Evolutionary conservation across 2,888 invertebrate species (phyloP).

Genomic region (Oscheius onirici): DNA sequence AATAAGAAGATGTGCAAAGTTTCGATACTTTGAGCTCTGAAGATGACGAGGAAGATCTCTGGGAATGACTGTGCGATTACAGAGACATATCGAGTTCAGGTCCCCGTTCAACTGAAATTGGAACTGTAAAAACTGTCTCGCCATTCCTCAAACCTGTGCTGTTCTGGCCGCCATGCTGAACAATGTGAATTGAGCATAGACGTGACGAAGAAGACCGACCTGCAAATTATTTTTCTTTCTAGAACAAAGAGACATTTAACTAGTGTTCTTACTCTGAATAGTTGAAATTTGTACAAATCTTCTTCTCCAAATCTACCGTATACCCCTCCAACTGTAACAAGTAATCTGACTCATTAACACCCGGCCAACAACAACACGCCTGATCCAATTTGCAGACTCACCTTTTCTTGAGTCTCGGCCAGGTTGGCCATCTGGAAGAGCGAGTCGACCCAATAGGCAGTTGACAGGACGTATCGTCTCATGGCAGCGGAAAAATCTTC

Average conservation of each 20-base stretch:
- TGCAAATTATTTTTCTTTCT: background rate
- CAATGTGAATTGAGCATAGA: constrained; percentile 49
- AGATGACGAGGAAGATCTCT: constrained; percentile 62
- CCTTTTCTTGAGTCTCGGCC: constrained; percentile 57
- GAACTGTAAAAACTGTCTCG: background rate
- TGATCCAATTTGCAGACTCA: constrained; percentile 8
- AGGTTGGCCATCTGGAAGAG: constrained; percentile 59
- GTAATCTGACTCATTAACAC: background rate
- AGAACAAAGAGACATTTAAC: background rate
- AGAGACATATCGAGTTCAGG: constrained; percentile 51
- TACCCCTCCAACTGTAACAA: too few species aligned
- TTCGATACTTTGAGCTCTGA: constrained; percentile 64
- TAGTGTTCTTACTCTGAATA: background rate
- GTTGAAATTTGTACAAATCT: too few species aligned
- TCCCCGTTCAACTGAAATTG: constrained; percentile 5
- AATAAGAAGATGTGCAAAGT: too few species aligned
- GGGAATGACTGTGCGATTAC: constrained; percentile 60
- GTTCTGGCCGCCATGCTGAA: constrained; percentile 48
- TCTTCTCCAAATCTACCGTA: too few species aligned
- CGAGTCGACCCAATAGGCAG: constrained; percentile 68
- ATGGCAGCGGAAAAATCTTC: constrained; percentile 66
- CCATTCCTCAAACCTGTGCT: constrained; percentile 34
- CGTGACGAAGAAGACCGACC: constrained; percentile 27
- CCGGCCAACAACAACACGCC: background rate
- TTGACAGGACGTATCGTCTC: constrained; percentile 59